Evolutionary conservation across 1,140 invertebrate species (phyloP).

Genomic region (Yoshiicerus persimilis): DNA sequence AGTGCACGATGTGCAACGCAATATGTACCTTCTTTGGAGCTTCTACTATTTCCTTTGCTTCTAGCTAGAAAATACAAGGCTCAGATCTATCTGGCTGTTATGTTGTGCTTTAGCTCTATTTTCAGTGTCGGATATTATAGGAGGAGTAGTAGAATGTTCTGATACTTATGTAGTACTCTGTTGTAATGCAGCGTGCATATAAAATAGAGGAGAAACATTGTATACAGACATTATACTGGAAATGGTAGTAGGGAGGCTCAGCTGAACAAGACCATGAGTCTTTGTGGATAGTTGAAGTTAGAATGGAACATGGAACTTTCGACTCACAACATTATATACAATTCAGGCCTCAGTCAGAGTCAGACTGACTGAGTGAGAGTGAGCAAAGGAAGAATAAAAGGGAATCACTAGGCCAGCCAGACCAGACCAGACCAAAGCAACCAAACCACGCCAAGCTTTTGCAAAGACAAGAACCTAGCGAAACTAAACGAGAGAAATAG

Average conservation of each 20-base stretch:
- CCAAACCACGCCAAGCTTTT: background rate
- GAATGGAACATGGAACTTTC: too few species aligned
- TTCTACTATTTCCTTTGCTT: background rate
- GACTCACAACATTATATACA: background rate
- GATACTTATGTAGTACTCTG: too few species aligned
- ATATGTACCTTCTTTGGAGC: background rate
- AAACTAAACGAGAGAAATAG: constrained; percentile 5
- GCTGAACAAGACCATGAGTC: background rate
- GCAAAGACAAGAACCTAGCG: background rate
- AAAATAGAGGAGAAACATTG: background rate
- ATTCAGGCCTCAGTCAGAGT: background rate
- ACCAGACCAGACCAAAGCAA: background rate
- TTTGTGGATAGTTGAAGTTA: background rate
- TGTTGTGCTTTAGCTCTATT: too few species aligned
- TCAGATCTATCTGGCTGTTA: too few species aligned
- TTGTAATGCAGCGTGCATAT: too few species aligned
- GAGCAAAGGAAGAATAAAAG: background rate
- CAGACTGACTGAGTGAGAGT: background rate
- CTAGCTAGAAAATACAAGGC: background rate
- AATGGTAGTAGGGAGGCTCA: too few species aligned
- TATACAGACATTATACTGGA: background rate
- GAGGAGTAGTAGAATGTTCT: too few species aligned
- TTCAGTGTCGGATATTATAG: too few species aligned
- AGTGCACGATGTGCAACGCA: background rate
- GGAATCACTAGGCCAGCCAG: background rate